Evolutionary conservation across 1,140 invertebrate species (phyloP), one percentile per base, ranked within the genome.

Genomic region (Acromyrmex charruanus): DNA sequence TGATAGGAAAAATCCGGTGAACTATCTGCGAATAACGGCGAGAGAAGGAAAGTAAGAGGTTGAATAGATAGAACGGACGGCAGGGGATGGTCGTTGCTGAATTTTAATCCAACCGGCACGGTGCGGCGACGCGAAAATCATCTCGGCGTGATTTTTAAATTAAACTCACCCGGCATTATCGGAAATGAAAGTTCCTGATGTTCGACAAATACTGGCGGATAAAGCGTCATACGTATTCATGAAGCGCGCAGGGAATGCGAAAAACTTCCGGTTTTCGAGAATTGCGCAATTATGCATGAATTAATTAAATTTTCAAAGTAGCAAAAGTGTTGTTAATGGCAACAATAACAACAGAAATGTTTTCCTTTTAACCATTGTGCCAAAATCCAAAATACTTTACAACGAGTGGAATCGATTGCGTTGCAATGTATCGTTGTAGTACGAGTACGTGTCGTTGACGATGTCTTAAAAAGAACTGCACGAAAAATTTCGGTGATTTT

Each of bases 91-190:
- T 44, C 21, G 66, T 10, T 58, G 80, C 12, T 72, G 80, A 72
- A 82, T 82, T 82, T 82, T 82, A 82, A 74, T 82, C 80, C 39
- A 44, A 18, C 51, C 25, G 9, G 10, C 39, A n/a, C 35, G 35
- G 16, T 44, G 68, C 68, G 55, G 18, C 51, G 51, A 71, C 21
- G 66, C 10, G 66, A 74, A 59, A 72, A 82, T 72, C 65, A 81
- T 81, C 80, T 31, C 21, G 68, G 68, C 80, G 66, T 82, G 80
- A 59, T 82, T 82, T 82, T 80, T 80, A 80, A 80, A 80, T 80
- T 82, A 74, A 82, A 82, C 53, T 31, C 18, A 25, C 21, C 39
- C 39, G 55, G 21, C 55, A 82, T 82, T 82, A 82, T 82, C 68
- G 68, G 80, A 82, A 82, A 82, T 72, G 68, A 82, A 72, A 74